These are phyloP conservation scores for Pelvicachromis taeniatus DNA, from an alignment of 2,113 vertebrate genomes.

Conservation along the genomic window DNA sequence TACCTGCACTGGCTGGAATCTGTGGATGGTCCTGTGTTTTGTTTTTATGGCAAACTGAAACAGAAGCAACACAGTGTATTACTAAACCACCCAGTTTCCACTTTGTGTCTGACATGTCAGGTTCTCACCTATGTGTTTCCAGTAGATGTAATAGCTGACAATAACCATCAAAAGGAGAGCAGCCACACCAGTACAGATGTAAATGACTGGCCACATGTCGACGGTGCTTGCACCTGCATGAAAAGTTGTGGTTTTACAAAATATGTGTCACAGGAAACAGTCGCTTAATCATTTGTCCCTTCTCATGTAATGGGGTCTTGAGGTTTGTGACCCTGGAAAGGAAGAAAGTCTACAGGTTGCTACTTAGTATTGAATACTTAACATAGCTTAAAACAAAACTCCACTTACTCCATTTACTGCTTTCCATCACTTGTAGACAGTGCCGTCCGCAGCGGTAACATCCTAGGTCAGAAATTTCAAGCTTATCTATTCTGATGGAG, in stretches of 20 bases:
- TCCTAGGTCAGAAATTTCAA: slow-evolving; percentile 46
- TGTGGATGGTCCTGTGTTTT: neutral
- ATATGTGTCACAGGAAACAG: slow-evolving; percentile 23
- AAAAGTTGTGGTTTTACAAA: slow-evolving; percentile 11
- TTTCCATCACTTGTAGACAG: slow-evolving; percentile 30
- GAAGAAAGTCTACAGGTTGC: neutral
- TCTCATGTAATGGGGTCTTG: neutral
- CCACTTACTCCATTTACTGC: neutral
- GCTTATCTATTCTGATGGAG: slow-evolving; percentile 55
- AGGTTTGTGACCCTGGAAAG: neutral
- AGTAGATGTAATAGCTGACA: neutral
- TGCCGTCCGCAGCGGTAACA: slow-evolving; percentile 29
- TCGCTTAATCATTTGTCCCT: neutral
- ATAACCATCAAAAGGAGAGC: slow-evolving; percentile 13
- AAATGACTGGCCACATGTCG: neutral
- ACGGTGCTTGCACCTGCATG: neutral
- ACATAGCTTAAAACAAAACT: neutral
- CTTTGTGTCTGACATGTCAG: neutral
- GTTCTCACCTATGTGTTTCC: slow-evolving; percentile 19
- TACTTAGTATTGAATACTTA: neutral
- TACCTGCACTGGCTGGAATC: neutral
- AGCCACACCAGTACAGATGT: neutral
- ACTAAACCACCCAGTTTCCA: neutral
- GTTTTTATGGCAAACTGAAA: slow-evolving; percentile 3
- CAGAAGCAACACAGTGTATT: neutral